Percentiles rank a stretch among this genome's conserved stretches.
Conservation (phyloP, 1,140 invertebrate genomes). For the Eumeta japonica region DNA sequence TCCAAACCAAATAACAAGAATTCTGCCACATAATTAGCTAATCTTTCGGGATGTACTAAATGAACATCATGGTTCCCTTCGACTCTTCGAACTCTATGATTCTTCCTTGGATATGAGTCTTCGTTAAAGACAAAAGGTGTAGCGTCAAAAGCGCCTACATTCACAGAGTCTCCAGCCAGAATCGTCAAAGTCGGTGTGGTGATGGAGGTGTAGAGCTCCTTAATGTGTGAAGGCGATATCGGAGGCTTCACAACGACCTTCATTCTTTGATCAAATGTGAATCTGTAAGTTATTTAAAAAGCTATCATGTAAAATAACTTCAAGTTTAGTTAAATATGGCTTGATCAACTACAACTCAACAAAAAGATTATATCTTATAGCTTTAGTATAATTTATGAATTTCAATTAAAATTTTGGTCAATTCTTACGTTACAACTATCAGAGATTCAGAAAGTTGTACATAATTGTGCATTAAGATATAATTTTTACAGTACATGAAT, state of each 20-base stretch:
- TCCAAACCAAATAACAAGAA: slow-evolving; percentile 26
- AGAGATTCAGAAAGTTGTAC: too few species aligned
- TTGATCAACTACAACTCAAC: too few species aligned
- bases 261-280: slow-evolving; percentile 28
- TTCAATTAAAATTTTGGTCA: not conserved
- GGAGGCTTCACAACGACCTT: slow-evolving; percentile 14
- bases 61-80: slow-evolving; percentile 29
- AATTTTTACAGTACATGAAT: not conserved
- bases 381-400: slow-evolving; percentile 1
- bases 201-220: slow-evolving; percentile 13
- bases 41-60: slow-evolving; percentile 19
- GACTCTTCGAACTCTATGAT: slow-evolving; percentile 19
- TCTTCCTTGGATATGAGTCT: slow-evolving; percentile 9
- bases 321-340: not conserved
- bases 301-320: slow-evolving; percentile 2
- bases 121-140: slow-evolving; percentile 25
- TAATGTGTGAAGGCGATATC: slow-evolving; percentile 16
- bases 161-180: slow-evolving; percentile 6
- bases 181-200: slow-evolving; percentile 18
- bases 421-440: not conserved
- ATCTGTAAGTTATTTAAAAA: slow-evolving; percentile 22
- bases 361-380: too few species aligned
- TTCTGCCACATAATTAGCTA: slow-evolving; percentile 18
- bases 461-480: not conserved
- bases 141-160: slow-evolving; percentile 10